Conservation (phyloP, 2,888 invertebrate genomes). For the Ophion ventricosus region DNA sequence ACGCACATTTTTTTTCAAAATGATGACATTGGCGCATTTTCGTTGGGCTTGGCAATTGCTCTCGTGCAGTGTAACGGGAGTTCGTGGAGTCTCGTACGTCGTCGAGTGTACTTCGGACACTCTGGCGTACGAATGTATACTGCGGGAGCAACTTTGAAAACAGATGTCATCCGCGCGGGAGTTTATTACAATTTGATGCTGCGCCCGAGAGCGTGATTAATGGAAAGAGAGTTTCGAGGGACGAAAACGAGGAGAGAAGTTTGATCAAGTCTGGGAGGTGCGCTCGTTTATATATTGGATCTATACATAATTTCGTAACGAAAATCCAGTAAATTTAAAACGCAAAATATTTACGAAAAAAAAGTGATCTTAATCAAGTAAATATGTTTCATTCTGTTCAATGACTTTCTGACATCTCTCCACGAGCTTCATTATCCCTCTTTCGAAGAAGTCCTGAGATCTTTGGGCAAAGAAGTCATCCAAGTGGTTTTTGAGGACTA, state of each 20-base stretch:
- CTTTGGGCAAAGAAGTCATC: too few relatives aligned
- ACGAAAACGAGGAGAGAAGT: constrained; percentile 32
- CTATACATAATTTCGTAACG: too few relatives aligned
- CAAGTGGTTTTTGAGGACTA: too few relatives aligned
- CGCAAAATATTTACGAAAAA: too few relatives aligned
- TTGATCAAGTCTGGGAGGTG: constrained; percentile 1
- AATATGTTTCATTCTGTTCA: too few relatives aligned
- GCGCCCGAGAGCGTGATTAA: constrained; percentile 3
- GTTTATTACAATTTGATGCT: constrained; percentile 18
- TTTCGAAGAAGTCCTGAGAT: too few relatives aligned
- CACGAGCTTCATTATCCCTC: too few relatives aligned
- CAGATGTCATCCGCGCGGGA: background rate
- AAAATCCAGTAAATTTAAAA: too few relatives aligned
- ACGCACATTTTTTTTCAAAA: background rate
- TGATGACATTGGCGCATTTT: background rate
- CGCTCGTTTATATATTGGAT: too few relatives aligned
- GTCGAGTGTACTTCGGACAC: background rate
- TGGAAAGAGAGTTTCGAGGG: constrained; percentile 10
- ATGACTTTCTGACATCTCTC: too few relatives aligned
- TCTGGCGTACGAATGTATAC: background rate
- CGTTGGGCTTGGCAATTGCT: background rate
- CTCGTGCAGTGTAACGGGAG: background rate
- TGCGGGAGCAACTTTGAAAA: constrained; percentile 1
- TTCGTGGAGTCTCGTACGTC: background rate
- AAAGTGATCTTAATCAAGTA: too few relatives aligned